These are phyloP conservation scores for Lipotes vexillifer DNA, from an alignment of 2,113 vertebrate species.

Conservation along the genomic window DNA sequence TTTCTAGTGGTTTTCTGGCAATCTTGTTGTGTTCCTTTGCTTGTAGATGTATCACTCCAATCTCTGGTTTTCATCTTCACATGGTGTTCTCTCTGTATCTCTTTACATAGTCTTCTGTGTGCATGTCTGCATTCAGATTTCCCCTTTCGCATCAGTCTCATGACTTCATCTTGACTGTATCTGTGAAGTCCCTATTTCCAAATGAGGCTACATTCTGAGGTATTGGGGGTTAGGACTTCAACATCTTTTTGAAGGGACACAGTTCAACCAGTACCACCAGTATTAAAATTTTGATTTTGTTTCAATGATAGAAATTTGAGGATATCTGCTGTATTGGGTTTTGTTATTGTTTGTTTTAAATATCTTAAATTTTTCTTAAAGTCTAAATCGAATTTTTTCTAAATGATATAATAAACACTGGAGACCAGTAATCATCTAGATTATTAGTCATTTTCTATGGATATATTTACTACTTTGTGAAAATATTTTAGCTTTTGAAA, in stretches of 20 bases:
- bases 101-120: background rate
- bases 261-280: background rate
- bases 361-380: conserved; percentile 11
- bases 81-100: background rate
- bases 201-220: background rate
- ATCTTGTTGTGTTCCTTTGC: background rate
- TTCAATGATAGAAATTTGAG: background rate
- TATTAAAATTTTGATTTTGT: background rate
- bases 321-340: background rate
- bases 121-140: background rate
- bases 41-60: background rate
- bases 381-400: background rate
- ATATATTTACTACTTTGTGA: background rate
- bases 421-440: background rate
- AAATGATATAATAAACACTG: background rate
- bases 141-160: background rate
- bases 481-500: background rate
- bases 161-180: background rate
- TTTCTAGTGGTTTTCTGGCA: background rate
- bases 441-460: background rate
- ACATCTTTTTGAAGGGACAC: background rate
- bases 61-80: background rate
- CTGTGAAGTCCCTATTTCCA: background rate
- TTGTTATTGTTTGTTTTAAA: conserved; percentile 10
- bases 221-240: background rate